Percentiles rank a stretch among this genome's conserved stretches.
Conservation (phyloP, 1,140 invertebrate genomes). For the Aphis craccivora region DNA sequence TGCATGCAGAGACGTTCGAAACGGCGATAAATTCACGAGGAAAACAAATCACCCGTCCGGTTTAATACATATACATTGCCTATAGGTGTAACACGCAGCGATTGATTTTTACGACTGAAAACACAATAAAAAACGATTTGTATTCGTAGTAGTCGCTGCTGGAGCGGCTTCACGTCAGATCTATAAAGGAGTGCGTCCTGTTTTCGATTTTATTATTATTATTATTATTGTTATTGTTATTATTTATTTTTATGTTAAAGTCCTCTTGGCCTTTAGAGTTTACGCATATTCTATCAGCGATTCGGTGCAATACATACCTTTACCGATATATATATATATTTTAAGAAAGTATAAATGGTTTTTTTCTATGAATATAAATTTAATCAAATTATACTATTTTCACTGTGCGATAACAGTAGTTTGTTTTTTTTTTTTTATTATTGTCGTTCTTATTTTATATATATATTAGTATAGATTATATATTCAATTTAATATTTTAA, state of each 20-base stretch:
- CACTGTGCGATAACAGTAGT: background rate
- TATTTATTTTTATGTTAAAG: no score
- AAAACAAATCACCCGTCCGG: background rate
- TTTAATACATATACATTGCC: background rate
- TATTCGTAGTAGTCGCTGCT: background rate
- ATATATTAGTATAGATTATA: background rate
- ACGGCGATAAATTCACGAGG: background rate
- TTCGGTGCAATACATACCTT: no score
- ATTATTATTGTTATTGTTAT: background rate
- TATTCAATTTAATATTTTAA: background rate
- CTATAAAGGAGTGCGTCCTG: background rate
- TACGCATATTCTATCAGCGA: background rate
- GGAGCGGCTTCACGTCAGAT: background rate
- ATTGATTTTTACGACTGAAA: background rate
- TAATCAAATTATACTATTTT: background rate
- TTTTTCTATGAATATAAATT: no score
- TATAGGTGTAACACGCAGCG: background rate
- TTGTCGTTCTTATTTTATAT: background rate
- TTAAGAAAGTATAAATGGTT: no score
- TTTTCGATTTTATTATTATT: background rate
- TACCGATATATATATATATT: no score
- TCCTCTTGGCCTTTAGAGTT: background rate
- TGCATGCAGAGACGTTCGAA: background rate
- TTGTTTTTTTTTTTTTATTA: background rate
- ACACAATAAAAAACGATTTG: slow-evolving; percentile 12